These are phyloP conservation scores for Arion vulgaris DNA, from an alignment of 1,140 invertebrate genomes.

Conservation along the genomic window DNA sequence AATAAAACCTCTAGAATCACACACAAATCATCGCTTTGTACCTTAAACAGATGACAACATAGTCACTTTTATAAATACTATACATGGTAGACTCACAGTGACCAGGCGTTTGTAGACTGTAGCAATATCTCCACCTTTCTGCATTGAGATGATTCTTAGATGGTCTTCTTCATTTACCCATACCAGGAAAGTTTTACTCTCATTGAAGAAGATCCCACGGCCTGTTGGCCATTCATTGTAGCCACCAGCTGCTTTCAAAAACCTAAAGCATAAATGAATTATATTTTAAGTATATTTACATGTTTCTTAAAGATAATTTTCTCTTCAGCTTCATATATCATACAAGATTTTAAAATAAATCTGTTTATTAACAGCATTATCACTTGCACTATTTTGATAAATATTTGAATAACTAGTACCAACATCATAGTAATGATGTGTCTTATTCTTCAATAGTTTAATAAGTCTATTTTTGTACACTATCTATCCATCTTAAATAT, in stretches of 20 bases:
- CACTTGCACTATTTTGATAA: too few relatives aligned
- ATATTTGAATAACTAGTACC: too few relatives aligned
- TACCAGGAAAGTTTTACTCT: constrained; percentile 95
- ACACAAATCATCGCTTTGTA: too few relatives aligned
- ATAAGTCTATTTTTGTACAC: too few relatives aligned
- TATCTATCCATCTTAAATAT: too few relatives aligned
- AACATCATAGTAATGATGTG: too few relatives aligned
- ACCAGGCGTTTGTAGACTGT: constrained; percentile 89
- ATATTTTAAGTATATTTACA: background rate
- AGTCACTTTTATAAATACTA: too few relatives aligned
- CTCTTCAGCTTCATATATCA: background rate
- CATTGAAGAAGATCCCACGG: constrained; percentile 78
- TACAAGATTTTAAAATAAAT: background rate
- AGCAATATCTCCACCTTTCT: constrained; percentile 88
- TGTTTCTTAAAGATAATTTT: background rate
- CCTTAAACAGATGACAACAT: too few relatives aligned
- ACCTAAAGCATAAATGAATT: constrained; percentile 36
- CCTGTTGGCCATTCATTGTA: constrained; percentile 92
- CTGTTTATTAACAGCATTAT: background rate
- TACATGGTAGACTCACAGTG: constrained; percentile 70
- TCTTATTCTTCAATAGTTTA: too few relatives aligned
- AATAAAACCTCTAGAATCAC: too few relatives aligned
- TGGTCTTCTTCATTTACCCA: constrained; percentile 99
- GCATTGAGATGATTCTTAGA: constrained; percentile 96
- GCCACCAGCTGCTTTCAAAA: constrained; percentile 51